Evolutionary conservation across 2,888 invertebrate genomes (phyloP), one percentile per base, ranked within the genome.

Genomic region (Hetaerina titia): DNA sequence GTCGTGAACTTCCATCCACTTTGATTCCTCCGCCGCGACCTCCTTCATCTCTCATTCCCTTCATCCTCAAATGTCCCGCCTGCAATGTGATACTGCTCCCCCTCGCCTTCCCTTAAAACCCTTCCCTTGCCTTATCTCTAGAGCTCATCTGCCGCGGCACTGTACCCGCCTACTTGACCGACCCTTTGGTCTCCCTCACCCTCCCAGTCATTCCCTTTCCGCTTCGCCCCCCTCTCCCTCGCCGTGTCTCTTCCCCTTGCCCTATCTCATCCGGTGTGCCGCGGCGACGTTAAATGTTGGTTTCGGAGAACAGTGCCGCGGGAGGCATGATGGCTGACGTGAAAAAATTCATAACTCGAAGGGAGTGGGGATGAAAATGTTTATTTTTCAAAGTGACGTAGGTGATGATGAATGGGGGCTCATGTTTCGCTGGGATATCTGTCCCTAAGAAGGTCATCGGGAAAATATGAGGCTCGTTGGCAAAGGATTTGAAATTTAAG

Each of bases 1-100:
- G 22, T 74, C 92, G 9, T 89, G 60, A 58, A 11, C 69, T 69
- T 45, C 92, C 31, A 22, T 92, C 22, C n/a, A 45, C 92, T 92
- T 92, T 92, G 92, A 92, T 92, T 69, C 57, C 57, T 56, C n/a
- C 92, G 69, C 69, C 11, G 58, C 64, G 58, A 60, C 90, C 63
- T 31, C 89, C 63, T 81, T 15, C 81, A 81, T 81, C 81, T 81
- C 31, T n/a, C 81, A n/a, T 22, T 17, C 69, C 92, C 69, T 19
- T 92, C 56, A 64, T 56, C 69, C 31, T n/a, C 92, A n/a, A 69
- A 92, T 92, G 92, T 92, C 92, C 92, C 92, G 69, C 69, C 92
- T 92, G 90, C 90, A 90, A 90, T 69, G 74, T 74, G 92, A 92
- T 92, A 45, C 92, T 19, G 31, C 63, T 25, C 31, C 63, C 63